Conservation (phyloP, 1,140 invertebrate genomes). For the Fopius arisanus region DNA sequence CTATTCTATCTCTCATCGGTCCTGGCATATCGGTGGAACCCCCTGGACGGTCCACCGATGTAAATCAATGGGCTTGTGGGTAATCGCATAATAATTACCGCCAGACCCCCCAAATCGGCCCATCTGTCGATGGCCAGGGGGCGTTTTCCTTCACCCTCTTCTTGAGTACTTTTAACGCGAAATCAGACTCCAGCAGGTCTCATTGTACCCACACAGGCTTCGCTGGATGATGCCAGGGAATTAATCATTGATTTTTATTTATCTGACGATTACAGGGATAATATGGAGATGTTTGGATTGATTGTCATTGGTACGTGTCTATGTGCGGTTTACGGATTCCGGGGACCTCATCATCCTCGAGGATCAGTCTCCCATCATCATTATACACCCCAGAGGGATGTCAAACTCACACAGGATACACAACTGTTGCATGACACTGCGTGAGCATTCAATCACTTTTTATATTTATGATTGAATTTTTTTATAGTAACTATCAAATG, state of each 20-base stretch:
- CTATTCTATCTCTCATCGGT: neutral
- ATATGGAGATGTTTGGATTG: slow-evolving; percentile 43
- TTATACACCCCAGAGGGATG: slow-evolving; percentile 54
- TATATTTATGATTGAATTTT: too few relatives aligned
- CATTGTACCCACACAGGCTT: slow-evolving; percentile 45
- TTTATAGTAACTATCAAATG: too few relatives aligned
- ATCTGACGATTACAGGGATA: neutral
- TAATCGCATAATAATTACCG: slow-evolving; percentile 66
- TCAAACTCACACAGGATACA: slow-evolving; percentile 72
- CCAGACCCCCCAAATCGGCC: slow-evolving; percentile 54
- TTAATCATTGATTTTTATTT: slow-evolving; percentile 4
- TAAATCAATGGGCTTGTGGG: slow-evolving; percentile 66
- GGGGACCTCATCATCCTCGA: slow-evolving; percentile 79
- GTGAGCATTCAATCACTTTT: slow-evolving; percentile 58
- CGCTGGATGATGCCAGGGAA: neutral
- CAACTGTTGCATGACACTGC: slow-evolving; percentile 74
- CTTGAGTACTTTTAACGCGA: slow-evolving; percentile 45
- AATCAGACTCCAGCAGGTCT: slow-evolving; percentile 57
- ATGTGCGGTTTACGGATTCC: slow-evolving; percentile 44
- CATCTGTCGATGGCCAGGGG: slow-evolving; percentile 59
- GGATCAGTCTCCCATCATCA: slow-evolving; percentile 69
- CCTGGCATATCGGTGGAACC: slow-evolving; percentile 32
- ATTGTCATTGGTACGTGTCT: slow-evolving; percentile 40
- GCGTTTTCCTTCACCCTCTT: slow-evolving; percentile 41
- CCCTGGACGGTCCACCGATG: slow-evolving; percentile 54